Evolutionary conservation across 2,113 vertebrate species (phyloP).

Genomic region (Oriolus oriolus): DNA sequence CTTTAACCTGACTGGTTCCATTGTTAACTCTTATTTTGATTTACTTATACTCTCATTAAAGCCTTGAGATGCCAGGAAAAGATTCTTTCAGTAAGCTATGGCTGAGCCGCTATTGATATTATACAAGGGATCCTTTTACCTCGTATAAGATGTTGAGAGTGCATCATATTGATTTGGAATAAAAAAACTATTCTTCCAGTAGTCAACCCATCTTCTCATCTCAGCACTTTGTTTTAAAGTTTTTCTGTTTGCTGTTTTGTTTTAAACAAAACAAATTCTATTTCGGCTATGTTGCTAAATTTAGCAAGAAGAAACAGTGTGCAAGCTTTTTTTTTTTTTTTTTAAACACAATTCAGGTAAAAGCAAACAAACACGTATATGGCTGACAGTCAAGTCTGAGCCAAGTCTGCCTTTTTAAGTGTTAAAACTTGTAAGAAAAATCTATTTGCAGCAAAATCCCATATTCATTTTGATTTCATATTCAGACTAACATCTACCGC

Average conservation of each 20-base stretch:
- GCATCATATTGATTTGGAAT: slow-evolving; percentile 77
- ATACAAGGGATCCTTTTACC: slow-evolving; percentile 73
- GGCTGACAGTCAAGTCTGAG: slow-evolving; percentile 65
- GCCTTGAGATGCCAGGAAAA: slow-evolving; percentile 69
- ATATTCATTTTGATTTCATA: slow-evolving; percentile 29
- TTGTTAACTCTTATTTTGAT: slow-evolving; percentile 45
- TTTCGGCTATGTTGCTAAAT: slow-evolving; percentile 60
- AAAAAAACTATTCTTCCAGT: slow-evolving; percentile 68
- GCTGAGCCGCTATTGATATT: slow-evolving; percentile 68
- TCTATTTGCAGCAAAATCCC: slow-evolving; percentile 15
- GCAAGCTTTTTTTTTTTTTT: slow-evolving; percentile 35
- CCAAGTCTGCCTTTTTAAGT: slow-evolving; percentile 28
- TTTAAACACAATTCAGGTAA: slow-evolving; percentile 63
- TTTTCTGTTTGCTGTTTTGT: slow-evolving; percentile 35
- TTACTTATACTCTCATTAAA: slow-evolving; percentile 57
- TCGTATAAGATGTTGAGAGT: slow-evolving; percentile 65
- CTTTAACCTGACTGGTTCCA: slow-evolving; percentile 51
- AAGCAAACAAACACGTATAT: slow-evolving; percentile 60
- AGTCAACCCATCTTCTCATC: slow-evolving; percentile 62
- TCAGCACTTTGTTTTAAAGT: slow-evolving; percentile 67
- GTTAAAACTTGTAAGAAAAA: slow-evolving; percentile 32
- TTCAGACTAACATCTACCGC: slow-evolving; percentile 32
- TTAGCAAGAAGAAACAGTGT: slow-evolving; percentile 61
- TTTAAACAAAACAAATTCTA: slow-evolving; percentile 66
- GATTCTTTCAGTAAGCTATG: slow-evolving; percentile 44